These are phyloP conservation scores for cattle (Bos taurus) DNA, from an alignment of 2,113 vertebrate species.

Conservation along the genomic window ARS-UCD2.0 NC_037357.1:101137001-101137500, in stretches of 20 bases:
- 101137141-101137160: background rate
- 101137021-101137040: conserved; percentile 4
- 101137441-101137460: background rate
- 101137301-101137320: background rate
- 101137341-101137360: background rate
- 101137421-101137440: background rate
- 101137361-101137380: background rate
- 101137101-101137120: background rate
- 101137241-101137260: background rate
- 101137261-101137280: background rate
- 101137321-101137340: background rate
- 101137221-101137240: background rate
- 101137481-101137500: background rate
- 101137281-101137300: background rate
- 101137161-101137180: background rate
- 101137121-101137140: background rate
- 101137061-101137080: background rate
- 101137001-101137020: background rate
- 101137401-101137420: background rate
- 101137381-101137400: background rate
- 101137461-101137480: background rate
- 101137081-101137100: background rate
- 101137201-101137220: background rate
- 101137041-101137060: conserved; percentile 28
- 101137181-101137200: background rate